Conservation (phyloP, 2,113 vertebrate genomes). For the Macquaria australasica region DNA sequence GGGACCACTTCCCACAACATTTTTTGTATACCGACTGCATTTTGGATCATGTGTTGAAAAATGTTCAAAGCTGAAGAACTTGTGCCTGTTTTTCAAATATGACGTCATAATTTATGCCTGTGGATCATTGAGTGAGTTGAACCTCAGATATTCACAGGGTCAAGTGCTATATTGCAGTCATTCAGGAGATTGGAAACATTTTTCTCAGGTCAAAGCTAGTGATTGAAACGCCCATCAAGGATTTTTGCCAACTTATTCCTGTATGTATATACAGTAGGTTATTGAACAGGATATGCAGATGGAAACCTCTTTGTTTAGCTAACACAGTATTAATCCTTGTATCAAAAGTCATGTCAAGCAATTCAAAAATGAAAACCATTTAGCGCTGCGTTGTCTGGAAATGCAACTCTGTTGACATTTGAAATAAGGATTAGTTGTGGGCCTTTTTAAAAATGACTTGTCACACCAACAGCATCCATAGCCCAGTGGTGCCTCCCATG, state of each 20-base stretch:
- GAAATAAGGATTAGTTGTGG: constrained; percentile 3
- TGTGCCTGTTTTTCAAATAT: constrained; percentile 91
- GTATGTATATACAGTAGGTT: constrained; percentile 52
- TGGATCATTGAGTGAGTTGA: constrained; percentile 44
- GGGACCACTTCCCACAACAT: constrained; percentile 57
- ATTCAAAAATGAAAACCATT: constrained; percentile 1
- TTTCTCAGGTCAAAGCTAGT: constrained; percentile 66
- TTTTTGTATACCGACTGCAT: constrained; percentile 87
- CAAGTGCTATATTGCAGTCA: constrained; percentile 65
- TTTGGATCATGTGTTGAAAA: constrained; percentile 92
- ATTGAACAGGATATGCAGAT: constrained; percentile 60
- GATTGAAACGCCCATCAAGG: constrained; percentile 45
- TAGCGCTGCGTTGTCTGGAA: neutral
- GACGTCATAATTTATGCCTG: constrained; percentile 48
- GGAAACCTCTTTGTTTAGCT: constrained; percentile 33
- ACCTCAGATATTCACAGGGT: constrained; percentile 52
- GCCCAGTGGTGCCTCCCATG: neutral
- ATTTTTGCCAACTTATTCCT: constrained; percentile 86
- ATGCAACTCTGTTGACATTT: constrained; percentile 12
- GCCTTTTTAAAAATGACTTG: neutral
- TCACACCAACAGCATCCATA: neutral
- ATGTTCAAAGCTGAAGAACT: constrained; percentile 91
- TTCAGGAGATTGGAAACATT: constrained; percentile 50
- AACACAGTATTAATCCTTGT: constrained; percentile 34
- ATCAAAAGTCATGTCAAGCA: constrained; percentile 32